Base-by-base conservation (phyloP, 2,113 vertebrate genomes). In the Leucopsar rothschildi region DNA sequence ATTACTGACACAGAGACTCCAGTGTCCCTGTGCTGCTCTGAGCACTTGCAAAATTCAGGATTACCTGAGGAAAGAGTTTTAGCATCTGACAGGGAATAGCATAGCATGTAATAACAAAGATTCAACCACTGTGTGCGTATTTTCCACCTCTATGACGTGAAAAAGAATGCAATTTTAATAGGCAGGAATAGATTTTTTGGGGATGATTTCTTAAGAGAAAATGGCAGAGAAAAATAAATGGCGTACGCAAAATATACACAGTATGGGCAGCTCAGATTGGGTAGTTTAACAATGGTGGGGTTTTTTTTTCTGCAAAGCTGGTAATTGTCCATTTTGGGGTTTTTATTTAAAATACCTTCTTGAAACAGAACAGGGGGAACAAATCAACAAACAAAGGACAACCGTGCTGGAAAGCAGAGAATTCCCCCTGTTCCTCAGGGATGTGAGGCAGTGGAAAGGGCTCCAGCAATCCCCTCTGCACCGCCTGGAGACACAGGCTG, bases 321-420 rank as follows among this genome's bases (percentile, higher is more conserved):
- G 0, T 86, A 8, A 49, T 93, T 88, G 37, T 23, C 31, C 55
- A 53, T 57, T 73, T 61, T 49, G n/a, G 31, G 31, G 1, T 49
- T 92, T 76, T 49, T 44, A 33, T 93, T 88, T 86, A 79, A 86
- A 94, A 88, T 88, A 93, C 65, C 65, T 86, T 69, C 69, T 57
- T 82, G 64, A 78, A 93, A 83, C n/a, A 42, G 86, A 78, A 37
- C 3, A 37, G 5, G 76, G 82, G 69, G 69, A 15, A 44, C 87
- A 78, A 88, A 93, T 37, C 84, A 65, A 55, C 71, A 92, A 72
- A 86, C 53, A 97, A 95, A 94, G 93, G 68, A 37, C 23, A 61
- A 12, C 53, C 47, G 42, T 37, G 66, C 92, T 63, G 42, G n/a
- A 20, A 59, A 44, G 85, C 75, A 1, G 15, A 42, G 92, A 72